Base-by-base conservation (phyloP, 2,797 vertebrate genomes). In the Stomatorhinus walkeri region DNA sequence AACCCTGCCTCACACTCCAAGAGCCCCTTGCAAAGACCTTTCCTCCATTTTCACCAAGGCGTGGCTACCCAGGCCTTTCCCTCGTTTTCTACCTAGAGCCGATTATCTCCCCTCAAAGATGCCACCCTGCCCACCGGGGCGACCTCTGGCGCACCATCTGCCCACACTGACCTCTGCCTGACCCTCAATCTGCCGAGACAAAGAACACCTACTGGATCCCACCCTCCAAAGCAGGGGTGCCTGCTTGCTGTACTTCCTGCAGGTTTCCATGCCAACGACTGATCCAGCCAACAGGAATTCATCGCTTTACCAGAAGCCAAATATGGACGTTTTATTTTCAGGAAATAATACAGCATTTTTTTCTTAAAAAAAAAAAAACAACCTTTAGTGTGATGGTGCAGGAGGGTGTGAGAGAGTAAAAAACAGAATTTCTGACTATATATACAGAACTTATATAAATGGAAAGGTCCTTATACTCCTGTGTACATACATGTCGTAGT, bases 401-500 rank as follows among this genome's bases (percentile, higher is more conserved):
- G 64, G 64, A 32, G 28, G 24, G 28, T 32, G 28, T 14, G 64
- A 14, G 64, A n/a, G 81, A 84, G 81, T 14, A 51, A 84, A 51
- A n/a, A 84, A 84, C 28, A 68, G 19, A 19, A 16, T 61, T 52
- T 56, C 19, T 87, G 36, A 59, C 14, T 22, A n/a, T 32, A 28
- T 76, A 28, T 0, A 51, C 61, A 32, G 28, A 51, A 14, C 24
- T 19, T 86, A 5, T 7, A 7, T 10, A 46, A 14, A 40, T 59
- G 86, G 87, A 48, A 48, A 36, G 56, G 76, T 43, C 5, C 14
- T 10, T 85, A 43, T 52, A 28, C 32, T 16, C 3, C 3, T 54
- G 43, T 40, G 43, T 24, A 95, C 96, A 1, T 93, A 97, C 97
- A 97, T 95, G 93, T 96, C 93, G 51, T 97, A 97, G 93, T 97